Evolutionary conservation across 2,888 invertebrate genomes (phyloP).

Genomic region (Anthoptus insignis): DNA sequence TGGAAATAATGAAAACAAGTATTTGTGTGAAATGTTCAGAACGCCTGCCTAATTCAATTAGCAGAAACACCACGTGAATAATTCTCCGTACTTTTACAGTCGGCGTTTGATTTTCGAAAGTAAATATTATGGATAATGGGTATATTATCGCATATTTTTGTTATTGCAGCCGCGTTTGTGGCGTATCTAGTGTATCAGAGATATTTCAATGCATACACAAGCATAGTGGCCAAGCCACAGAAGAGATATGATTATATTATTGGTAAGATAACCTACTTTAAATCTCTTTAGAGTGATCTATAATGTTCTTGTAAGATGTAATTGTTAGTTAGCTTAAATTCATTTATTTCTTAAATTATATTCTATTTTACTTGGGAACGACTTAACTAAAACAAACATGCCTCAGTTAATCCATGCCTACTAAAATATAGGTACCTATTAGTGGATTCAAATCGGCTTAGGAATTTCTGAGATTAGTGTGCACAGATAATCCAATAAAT

Average conservation of each 20-base stretch:
- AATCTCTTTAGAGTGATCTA: background rate
- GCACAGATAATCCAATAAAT: too few relatives aligned
- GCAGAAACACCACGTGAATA: slow-evolving; percentile 53
- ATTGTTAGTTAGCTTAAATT: too few relatives aligned
- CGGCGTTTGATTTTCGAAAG: slow-evolving; percentile 31
- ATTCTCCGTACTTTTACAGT: slow-evolving; percentile 37
- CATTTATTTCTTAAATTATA: too few relatives aligned
- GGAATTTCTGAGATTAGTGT: too few relatives aligned
- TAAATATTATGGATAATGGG: slow-evolving; percentile 58
- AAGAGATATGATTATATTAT: slow-evolving; percentile 80
- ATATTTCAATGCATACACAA: slow-evolving; percentile 65
- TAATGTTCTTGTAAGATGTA: too few relatives aligned
- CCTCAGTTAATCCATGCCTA: too few relatives aligned
- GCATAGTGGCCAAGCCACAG: slow-evolving; percentile 67
- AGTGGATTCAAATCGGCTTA: too few relatives aligned
- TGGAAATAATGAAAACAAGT: too few relatives aligned
- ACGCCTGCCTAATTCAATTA: slow-evolving; percentile 79
- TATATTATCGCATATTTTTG: slow-evolving; percentile 64
- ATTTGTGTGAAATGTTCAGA: slow-evolving; percentile 50
- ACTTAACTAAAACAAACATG: too few relatives aligned
- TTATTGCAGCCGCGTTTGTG: slow-evolving; percentile 61
- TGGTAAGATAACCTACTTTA: slow-evolving; percentile 70
- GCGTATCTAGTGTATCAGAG: slow-evolving; percentile 75
- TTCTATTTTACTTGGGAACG: too few relatives aligned
- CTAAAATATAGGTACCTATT: too few relatives aligned